A percentile compares a stretch with the other conserved stretches of the same genome.
These are phyloP conservation scores for Schizopygopsis pylzovi DNA, from an alignment of 2,797 vertebrate genomes.

Conservation along the genomic window DNA sequence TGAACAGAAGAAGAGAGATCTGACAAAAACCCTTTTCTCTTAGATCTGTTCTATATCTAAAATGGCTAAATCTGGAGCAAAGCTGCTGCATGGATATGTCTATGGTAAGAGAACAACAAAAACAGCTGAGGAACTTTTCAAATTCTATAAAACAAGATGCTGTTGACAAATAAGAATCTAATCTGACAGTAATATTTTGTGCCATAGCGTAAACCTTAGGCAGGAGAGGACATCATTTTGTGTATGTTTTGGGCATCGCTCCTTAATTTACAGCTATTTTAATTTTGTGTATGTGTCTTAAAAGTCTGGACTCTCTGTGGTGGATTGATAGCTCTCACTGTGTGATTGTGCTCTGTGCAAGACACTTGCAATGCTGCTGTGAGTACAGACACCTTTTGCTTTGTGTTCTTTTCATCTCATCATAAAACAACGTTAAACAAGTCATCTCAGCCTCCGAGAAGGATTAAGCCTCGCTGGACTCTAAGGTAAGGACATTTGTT, in stretches of 20 bases:
- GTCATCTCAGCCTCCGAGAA: slow-evolving; percentile 36
- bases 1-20: slow-evolving; percentile 52
- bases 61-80: slow-evolving; percentile 43
- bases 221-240: slow-evolving; percentile 45
- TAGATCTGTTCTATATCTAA: slow-evolving; percentile 36
- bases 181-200: slow-evolving; percentile 14
- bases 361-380: slow-evolving; percentile 43
- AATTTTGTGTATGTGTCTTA: not conserved
- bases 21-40: slow-evolving; percentile 25
- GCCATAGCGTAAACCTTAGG: slow-evolving; percentile 31
- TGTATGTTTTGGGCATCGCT: slow-evolving; percentile 27
- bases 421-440: slow-evolving; percentile 36
- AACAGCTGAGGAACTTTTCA: slow-evolving; percentile 30
- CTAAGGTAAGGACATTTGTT: slow-evolving; percentile 46
- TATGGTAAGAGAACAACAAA: slow-evolving; percentile 37
- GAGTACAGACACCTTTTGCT: slow-evolving; percentile 37
- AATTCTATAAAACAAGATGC: slow-evolving; percentile 28
- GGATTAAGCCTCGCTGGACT: slow-evolving; percentile 41
- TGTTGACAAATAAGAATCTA: not conserved
- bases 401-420: slow-evolving; percentile 34
- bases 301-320: slow-evolving; percentile 31
- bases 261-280: not conserved
- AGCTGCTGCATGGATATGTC: slow-evolving; percentile 39
- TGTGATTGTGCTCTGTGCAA: slow-evolving; percentile 57
- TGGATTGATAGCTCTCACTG: slow-evolving; percentile 38